Conservation (phyloP, 1,140 invertebrate genomes). For the Oryzaephilus surinamensis region DNA sequence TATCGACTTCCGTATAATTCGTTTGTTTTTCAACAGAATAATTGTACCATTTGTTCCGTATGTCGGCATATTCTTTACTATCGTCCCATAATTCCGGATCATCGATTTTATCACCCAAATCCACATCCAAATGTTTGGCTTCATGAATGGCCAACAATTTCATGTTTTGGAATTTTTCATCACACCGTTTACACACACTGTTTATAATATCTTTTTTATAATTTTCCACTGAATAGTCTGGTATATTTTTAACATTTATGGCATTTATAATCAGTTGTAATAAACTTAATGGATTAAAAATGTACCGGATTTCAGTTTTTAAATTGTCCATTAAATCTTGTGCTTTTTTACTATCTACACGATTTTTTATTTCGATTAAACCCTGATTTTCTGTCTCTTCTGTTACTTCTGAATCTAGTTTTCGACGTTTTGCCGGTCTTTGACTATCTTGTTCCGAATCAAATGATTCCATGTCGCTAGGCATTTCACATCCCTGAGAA, state of each 20-base stretch:
- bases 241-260: slow-evolving; percentile 27
- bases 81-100: slow-evolving; percentile 19
- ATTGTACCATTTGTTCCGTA: slow-evolving; percentile 31
- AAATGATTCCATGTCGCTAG: slow-evolving; percentile 15
- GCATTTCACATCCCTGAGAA: slow-evolving; percentile 11
- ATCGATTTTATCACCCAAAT: slow-evolving; percentile 28
- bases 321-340: slow-evolving; percentile 2
- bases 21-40: slow-evolving; percentile 18
- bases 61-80: slow-evolving; percentile 10
- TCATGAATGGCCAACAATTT: slow-evolving; percentile 29
- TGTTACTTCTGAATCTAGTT: slow-evolving; percentile 13
- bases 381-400: slow-evolving; percentile 5
- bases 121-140: slow-evolving; percentile 27
- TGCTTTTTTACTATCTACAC: slow-evolving; percentile 3
- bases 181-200: slow-evolving; percentile 26
- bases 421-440: slow-evolving; percentile 10
- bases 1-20: slow-evolving; percentile 8
- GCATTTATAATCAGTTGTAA: slow-evolving; percentile 19
- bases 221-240: slow-evolving; percentile 17
- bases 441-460: slow-evolving; percentile 12
- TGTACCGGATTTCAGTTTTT: slow-evolving; percentile 11
- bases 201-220: slow-evolving; percentile 7
- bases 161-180: slow-evolving; percentile 19
- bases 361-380: neutral
- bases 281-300: slow-evolving; percentile 26